phyloP scores from a whole-genome alignment of 53 echinoderm and acorn worm species.

The Patiria pectinifera region DNA sequence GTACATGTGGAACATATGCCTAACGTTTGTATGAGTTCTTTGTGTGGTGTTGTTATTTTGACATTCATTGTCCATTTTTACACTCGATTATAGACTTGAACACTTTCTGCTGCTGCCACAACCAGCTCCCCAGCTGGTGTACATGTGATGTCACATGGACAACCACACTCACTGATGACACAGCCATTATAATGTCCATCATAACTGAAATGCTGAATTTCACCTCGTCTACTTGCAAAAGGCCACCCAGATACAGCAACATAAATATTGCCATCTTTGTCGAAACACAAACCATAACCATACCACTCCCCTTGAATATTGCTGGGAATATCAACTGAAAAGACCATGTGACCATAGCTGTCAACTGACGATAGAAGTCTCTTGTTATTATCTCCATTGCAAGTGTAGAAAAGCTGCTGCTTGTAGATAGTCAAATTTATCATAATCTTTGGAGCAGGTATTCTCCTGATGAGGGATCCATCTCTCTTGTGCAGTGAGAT shows the following conservation, averaged over 20 bases:
- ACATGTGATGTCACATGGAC: neutral
- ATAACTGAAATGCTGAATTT: constrained; percentile 1
- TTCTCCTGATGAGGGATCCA: constrained; percentile 10
- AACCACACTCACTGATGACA: neutral
- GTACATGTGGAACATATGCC: neutral
- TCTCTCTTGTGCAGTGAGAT: constrained; percentile 18
- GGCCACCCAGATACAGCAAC: neutral
- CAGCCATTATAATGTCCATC: neutral
- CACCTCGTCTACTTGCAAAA: neutral
- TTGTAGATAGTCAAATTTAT: constrained; percentile 1
- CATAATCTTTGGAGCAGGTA: neutral
- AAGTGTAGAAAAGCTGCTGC: neutral
- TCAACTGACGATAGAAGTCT: neutral
- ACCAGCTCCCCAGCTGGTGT: constrained; percentile 38
- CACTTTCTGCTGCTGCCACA: neutral
- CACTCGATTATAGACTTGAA: constrained; percentile 16
- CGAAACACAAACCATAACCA: neutral
- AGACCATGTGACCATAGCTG: neutral
- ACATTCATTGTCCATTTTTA: neutral
- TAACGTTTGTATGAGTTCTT: too few relatives aligned
- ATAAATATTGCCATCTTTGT: constrained; percentile 15
- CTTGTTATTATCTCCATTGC: neutral
- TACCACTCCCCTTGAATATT: neutral
- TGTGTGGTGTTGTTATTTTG: neutral
- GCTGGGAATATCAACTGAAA: constrained; percentile 16